These are phyloP conservation scores for Porites lutea DNA, from an alignment of 64 coral and sea anemone genomes.

Conservation along the genomic window DNA sequence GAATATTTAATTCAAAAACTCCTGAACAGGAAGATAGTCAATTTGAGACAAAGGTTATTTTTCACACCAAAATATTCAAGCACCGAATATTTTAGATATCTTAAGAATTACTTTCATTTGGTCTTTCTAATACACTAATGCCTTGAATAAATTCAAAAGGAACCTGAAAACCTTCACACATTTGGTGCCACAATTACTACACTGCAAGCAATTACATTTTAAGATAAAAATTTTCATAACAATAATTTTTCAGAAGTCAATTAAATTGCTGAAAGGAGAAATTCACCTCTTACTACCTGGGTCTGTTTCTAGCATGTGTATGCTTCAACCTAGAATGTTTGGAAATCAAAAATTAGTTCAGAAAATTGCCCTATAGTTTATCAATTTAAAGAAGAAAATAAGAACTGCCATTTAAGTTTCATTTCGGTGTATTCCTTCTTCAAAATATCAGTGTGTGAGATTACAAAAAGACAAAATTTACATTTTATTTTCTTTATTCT, in stretches of 20 bases:
- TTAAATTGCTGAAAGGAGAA: not conserved
- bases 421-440: slow-evolving; percentile 6
- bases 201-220: slow-evolving; percentile 53
- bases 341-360: not conserved
- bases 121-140: slow-evolving; percentile 28
- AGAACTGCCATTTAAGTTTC: not conserved
- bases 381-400: not conserved
- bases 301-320: not conserved
- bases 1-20: slow-evolving; percentile 55
- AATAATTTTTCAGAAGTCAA: slow-evolving; percentile 44
- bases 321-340: not conserved
- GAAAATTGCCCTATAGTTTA: slow-evolving; percentile 8
- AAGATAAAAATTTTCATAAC: slow-evolving; percentile 50
- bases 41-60: not conserved
- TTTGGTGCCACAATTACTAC: slow-evolving; percentile 27
- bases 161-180: not conserved
- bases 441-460: slow-evolving; percentile 35
- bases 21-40: slow-evolving; percentile 23
- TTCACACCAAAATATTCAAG: slow-evolving; percentile 13
- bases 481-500: not conserved
- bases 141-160: slow-evolving; percentile 12
- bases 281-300: not conserved
- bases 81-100: not conserved
- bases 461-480: slow-evolving; percentile 34
- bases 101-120: slow-evolving; percentile 22